Conservation (phyloP, 2,113 vertebrate species). For the Murina feae region DNA sequence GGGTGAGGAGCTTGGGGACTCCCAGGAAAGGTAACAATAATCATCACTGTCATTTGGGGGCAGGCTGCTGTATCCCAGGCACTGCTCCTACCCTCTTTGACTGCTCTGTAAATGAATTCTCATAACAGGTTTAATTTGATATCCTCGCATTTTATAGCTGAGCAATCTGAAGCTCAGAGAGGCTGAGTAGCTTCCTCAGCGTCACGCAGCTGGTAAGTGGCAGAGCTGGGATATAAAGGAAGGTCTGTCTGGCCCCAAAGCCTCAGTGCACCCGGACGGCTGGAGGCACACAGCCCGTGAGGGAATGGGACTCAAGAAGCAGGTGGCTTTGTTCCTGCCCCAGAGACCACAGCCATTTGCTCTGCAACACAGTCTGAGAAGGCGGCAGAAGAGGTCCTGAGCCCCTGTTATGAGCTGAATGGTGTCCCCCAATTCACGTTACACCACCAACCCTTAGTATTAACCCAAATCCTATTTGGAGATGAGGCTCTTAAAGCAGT, state of each 20-base stretch:
- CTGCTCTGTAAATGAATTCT: neutral
- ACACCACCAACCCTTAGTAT: neutral
- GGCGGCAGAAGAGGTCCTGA: neutral
- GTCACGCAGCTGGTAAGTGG: neutral
- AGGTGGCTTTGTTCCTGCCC: neutral
- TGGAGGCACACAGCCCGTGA: neutral
- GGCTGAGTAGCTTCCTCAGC: neutral
- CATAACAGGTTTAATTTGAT: neutral
- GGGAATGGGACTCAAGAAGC: neutral
- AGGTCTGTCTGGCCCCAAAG: neutral
- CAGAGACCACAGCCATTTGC: fast-evolving
- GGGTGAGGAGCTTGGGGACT: neutral
- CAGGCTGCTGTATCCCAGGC: neutral
- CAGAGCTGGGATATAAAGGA: neutral
- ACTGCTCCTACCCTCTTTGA: neutral
- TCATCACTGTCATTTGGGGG: neutral
- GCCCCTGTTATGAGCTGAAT: neutral
- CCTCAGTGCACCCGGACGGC: neutral
- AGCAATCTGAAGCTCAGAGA: neutral
- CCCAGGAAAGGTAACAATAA: neutral
- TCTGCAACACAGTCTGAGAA: no score
- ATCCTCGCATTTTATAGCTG: neutral
- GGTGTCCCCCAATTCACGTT: neutral
- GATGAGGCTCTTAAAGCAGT: neutral
- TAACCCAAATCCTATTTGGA: neutral